Percentiles rank a stretch among this genome's conserved stretches.
These are phyloP conservation scores for Bombus waltoni DNA, from an alignment of 1,140 invertebrate species.

Conservation along the genomic window DNA sequence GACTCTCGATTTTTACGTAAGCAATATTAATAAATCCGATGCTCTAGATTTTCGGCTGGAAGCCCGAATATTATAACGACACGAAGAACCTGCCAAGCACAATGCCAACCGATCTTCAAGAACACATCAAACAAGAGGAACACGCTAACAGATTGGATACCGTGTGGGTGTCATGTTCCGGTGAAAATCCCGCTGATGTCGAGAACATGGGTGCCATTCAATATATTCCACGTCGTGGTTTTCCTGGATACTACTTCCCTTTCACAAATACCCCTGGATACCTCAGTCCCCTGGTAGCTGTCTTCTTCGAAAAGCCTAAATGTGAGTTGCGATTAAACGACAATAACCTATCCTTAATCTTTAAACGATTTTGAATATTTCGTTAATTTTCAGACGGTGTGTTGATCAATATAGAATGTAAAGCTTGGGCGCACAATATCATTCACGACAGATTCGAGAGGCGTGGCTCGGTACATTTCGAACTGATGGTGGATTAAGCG, in stretches of 20 bases:
- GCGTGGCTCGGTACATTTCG: constrained; percentile 97
- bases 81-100: constrained; percentile 86
- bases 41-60: constrained; percentile 91
- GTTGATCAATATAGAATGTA: constrained; percentile 97
- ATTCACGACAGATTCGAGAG: constrained; percentile 92
- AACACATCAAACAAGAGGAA: constrained; percentile 85
- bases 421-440: constrained; percentile 98
- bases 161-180: constrained; percentile 94
- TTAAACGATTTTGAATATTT: no score
- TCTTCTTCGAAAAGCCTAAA: constrained; percentile 91
- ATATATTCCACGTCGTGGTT: constrained; percentile 90
- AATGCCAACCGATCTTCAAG: constrained; percentile 90
- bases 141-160: constrained; percentile 84
- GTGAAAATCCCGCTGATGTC: constrained; percentile 94
- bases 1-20: no score
- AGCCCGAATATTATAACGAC: constrained; percentile 89
- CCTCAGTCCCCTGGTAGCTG: constrained; percentile 93
- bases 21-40: no score
- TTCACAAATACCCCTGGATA: constrained; percentile 92
- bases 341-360: no score
- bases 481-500: constrained; percentile 95
- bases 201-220: constrained; percentile 94
- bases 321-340: constrained; percentile 84
- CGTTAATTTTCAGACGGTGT: constrained; percentile 86
- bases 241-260: constrained; percentile 91